Base-by-base conservation (phyloP, 1,140 invertebrate species). In the Phocides pigmalion region DNA sequence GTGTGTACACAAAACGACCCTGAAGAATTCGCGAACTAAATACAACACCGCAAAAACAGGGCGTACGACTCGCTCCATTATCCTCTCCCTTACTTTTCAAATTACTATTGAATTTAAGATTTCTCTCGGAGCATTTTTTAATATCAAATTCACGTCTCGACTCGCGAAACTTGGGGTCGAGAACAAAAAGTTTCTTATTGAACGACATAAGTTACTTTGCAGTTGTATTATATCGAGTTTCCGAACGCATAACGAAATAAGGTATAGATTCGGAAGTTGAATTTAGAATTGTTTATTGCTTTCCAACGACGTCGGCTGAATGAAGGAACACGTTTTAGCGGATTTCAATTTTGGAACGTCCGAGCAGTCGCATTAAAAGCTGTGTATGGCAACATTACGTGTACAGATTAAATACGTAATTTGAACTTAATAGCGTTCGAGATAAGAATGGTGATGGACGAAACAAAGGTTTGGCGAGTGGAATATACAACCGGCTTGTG, bases 61-160 rank as follows among this genome's bases (percentile, higher is more conserved):
- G 87, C 84, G 84, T 83, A 82, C 80, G 75, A 79, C 79, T 77
- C 32, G 63, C 41, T 76, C 77, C 76, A 82, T 87, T 87, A 82
- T 84, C 74, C 79, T 77, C 83, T 76, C 82, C 84, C 83, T 82
- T 75, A 69, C 78, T 81, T 83, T 77, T 81, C 73, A 89, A 87
- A 89, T 89, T 82, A 87, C 85, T 85, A 88, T 88, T 89, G 82
- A 87, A 89, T 89, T 87, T 88, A 84, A 89, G 85, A 88, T 84
- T 89, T 85, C 80, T 89, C 79, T 76, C 76, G 74, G 74, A 82
- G 79, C 78, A 84, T 87, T 89, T 89, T 87, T 86, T 76, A 86
- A 89, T 89, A 86, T 83, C 80, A 74, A 84, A 86, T 86, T 74
- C 83, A 89, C 84, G 86, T 89, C 84, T 82, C 80, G 79, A 80